A percentile compares a stretch with the other conserved stretches of the same genome.
Evolutionary conservation across 2,888 invertebrate genomes (phyloP).

Genomic region (Caenorhabditis virilis): DNA sequence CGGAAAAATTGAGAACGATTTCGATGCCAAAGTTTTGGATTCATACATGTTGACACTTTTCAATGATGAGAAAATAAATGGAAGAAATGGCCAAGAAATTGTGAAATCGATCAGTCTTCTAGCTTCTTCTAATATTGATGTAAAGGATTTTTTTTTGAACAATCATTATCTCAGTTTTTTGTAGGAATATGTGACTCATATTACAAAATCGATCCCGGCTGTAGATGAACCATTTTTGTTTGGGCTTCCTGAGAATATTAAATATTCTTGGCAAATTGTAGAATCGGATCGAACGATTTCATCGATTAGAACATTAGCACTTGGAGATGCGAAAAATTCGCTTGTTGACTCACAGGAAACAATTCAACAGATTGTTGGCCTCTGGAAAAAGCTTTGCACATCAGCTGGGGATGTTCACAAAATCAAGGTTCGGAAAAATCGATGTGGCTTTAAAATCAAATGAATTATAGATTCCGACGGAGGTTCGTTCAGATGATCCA

Average conservation of each 20-base stretch:
- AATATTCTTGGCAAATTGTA: slow-evolving; percentile 81
- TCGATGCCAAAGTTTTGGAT: slow-evolving; percentile 77
- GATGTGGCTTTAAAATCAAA: neutral
- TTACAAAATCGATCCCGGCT: slow-evolving; percentile 73
- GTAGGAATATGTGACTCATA: slow-evolving; percentile 71
- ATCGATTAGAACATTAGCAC: slow-evolving; percentile 72
- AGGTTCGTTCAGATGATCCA: slow-evolving; percentile 11
- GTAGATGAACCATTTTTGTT: slow-evolving; percentile 73
- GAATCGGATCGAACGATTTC: slow-evolving; percentile 75
- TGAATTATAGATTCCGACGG: slow-evolving; percentile 1
- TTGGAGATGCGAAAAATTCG: slow-evolving; percentile 66
- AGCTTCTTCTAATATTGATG: slow-evolving; percentile 17
- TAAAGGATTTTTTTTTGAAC: too few relatives aligned
- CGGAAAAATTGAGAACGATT: slow-evolving; percentile 81
- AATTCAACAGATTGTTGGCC: slow-evolving; percentile 77
- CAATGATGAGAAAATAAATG: slow-evolving; percentile 46
- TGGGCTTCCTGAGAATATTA: slow-evolving; percentile 85
- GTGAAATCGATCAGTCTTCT: slow-evolving; percentile 41
- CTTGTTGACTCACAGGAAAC: slow-evolving; percentile 73
- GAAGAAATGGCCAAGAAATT: slow-evolving; percentile 38
- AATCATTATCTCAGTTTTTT: too few relatives aligned
- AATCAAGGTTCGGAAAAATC: too few relatives aligned
- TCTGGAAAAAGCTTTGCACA: slow-evolving; percentile 82
- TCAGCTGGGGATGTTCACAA: slow-evolving; percentile 1
- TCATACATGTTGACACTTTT: slow-evolving; percentile 74